Evolutionary conservation across 2,113 vertebrate genomes (phyloP), one percentile per base, ranked within the genome.

Genomic region (Isurus oxyrinchus): DNA sequence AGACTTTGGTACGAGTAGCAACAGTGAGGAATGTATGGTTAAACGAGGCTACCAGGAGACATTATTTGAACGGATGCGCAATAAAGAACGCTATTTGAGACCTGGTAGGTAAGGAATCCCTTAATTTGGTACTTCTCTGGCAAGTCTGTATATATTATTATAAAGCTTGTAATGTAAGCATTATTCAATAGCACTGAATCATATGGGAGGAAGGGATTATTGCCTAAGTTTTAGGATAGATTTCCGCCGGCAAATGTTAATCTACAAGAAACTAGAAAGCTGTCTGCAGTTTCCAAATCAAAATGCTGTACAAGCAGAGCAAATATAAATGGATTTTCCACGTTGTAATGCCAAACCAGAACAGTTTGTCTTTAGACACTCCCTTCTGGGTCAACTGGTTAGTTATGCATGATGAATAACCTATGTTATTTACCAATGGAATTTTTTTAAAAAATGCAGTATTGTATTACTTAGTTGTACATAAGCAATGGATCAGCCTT

Each of bases 391-490:
- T 95, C 94, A 72, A 14, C 67, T 95, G 67, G 11, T 95, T 95
- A 53, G 94, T 95, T 95, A 76, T 95, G 66, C 94, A 95, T 76
- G 49, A 95, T 69, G 63, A 67, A 40, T 72, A 72, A 95, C 67
- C 27, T 72, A 53, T 44, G 35, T 95, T 72, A 95, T 95, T 95
- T 72, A 95, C 53, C 94, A 95, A 35, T 31, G 66, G 94, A 95
- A 95, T 35, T 61, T 93, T 61, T 63, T 40, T 40, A 1, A 2
- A 35, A 44, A 31, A 55, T 95, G 27, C 23, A 63, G 63, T 91
- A 55, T 55, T 76, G 0, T 95, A 31, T 72, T 53, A 49, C 94
- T 55, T 40, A 72, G 49, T 72, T 72, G 53, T 55, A 55, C 31
- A 63, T 61, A 94, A 94, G n/a, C n/a, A 63, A 63, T 94, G 35